Evolutionary conservation across 2,888 invertebrate genomes (phyloP), one percentile per base, ranked within the genome.

Genomic region (Dolichopus griseipennis): DNA sequence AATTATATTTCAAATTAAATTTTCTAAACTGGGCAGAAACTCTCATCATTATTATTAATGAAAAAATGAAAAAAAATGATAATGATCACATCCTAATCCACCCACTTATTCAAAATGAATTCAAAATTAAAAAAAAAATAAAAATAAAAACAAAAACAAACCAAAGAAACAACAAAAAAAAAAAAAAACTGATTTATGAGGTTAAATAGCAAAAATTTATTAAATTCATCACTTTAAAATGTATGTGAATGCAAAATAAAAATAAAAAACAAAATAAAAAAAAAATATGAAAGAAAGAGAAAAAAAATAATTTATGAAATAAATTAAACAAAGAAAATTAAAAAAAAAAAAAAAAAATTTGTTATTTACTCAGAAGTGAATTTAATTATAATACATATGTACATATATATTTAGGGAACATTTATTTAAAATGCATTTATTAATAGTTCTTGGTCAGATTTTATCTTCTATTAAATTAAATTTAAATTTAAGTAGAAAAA

Each of bases 41-140:
- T n/a, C 9, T 52, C 52, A 52, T 52, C 52, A 52, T 52, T 52
- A 41, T 41, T 12, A 18, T 52, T 52, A 52, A 52, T 52, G 52
- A 52, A 52, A 18, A 52, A 27, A 27, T 27, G 5, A 27, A 27
- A 4, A 27, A 27, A 4, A 27, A 27, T 27, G 18, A 52, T 52
- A 52, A 52, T 52, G 52, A 52, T 52, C 52, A 18, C 52, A 52
- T 52, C 52, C 52, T n/a, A 52, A 52, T 52, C 52, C 52, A 52
- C 52, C 52, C 52, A 52, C 52, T 52, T 18, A 18, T 52, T 52
- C 18, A 12, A 18, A 18, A 18, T 18, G 6, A 52, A 52, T 18
- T 12, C 18, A 52, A 18, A 12, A 52, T 15, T 6, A 52, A 52
- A 18, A 52, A 12, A 52, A 52, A 18, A 18, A 52, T 12, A 52